Evolutionary conservation across 2,797 vertebrate species (phyloP).

Genomic region (Tiaroga cobitis): DNA sequence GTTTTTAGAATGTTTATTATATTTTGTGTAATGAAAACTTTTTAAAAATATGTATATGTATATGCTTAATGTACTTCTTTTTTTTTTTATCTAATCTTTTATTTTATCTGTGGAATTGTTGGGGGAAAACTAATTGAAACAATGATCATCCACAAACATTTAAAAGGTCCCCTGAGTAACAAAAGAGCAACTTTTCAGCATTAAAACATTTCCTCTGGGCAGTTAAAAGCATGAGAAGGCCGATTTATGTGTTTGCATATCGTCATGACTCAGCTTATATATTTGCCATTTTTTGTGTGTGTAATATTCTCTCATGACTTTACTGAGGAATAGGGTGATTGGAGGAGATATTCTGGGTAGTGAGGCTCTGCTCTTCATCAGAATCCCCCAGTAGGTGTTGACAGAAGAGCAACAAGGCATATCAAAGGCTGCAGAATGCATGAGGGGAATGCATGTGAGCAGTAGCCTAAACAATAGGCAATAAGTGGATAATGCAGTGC

Average conservation of each 20-base stretch:
- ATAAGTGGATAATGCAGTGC: background rate
- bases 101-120: background rate
- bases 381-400: conserved; percentile 22
- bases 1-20: background rate
- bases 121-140: background rate
- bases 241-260: background rate
- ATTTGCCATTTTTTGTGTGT: background rate
- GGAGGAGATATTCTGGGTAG: conserved; percentile 38
- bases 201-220: background rate
- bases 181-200: conserved; percentile 5
- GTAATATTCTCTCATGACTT: background rate
- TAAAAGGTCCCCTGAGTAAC: background rate
- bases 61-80: no score
- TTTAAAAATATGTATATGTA: no score
- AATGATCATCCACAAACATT: background rate
- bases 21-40: background rate
- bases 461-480: background rate
- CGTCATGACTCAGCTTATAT: background rate
- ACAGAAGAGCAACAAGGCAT: conserved; percentile 10
- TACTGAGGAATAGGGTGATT: background rate
- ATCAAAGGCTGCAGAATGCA: conserved; percentile 15
- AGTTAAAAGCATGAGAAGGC: background rate
- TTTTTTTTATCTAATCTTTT: background rate
- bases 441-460: conserved; percentile 7
- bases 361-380: conserved; percentile 35